Conservation (phyloP, 2,888 invertebrate genomes). For the Anorthoa munda region DNA sequence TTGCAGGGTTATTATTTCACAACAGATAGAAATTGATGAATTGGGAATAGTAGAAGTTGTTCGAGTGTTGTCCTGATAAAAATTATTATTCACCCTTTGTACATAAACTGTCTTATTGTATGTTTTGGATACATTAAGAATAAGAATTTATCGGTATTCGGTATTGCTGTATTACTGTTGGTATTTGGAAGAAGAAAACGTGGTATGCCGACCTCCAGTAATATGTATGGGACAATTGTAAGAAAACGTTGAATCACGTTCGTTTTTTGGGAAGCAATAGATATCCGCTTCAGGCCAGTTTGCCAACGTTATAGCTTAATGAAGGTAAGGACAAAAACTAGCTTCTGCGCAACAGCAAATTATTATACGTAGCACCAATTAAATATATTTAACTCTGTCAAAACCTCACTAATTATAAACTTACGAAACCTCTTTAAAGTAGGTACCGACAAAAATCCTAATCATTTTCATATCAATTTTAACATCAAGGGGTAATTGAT, state of each 20-base stretch:
- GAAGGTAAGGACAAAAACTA: slow-evolving; percentile 12
- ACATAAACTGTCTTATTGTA: too few relatives aligned
- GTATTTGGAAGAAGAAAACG: too few relatives aligned
- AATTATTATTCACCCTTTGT: too few relatives aligned
- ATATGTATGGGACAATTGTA: too few relatives aligned
- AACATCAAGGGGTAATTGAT: slow-evolving; percentile 44
- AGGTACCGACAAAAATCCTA: slow-evolving; percentile 30
- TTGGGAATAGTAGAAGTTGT: too few relatives aligned
- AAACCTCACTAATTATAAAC: slow-evolving; percentile 41
- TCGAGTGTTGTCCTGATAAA: too few relatives aligned
- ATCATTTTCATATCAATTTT: slow-evolving; percentile 47
- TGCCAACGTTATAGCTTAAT: not conserved
- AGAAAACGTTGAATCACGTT: too few relatives aligned
- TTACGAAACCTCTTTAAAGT: slow-evolving; percentile 27
- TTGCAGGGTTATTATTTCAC: too few relatives aligned
- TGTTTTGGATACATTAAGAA: too few relatives aligned
- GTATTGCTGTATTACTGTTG: not conserved
- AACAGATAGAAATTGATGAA: too few relatives aligned
- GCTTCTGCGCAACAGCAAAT: slow-evolving; percentile 8
- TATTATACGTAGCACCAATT: slow-evolving; percentile 29
- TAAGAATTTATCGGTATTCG: not conserved
- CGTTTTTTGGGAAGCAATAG: too few relatives aligned
- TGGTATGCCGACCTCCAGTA: too few relatives aligned
- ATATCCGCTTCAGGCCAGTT: not conserved
- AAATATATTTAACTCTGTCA: slow-evolving; percentile 50